Base-by-base conservation (phyloP, 2,888 invertebrate genomes). In the Plagodis pulveraria region DNA sequence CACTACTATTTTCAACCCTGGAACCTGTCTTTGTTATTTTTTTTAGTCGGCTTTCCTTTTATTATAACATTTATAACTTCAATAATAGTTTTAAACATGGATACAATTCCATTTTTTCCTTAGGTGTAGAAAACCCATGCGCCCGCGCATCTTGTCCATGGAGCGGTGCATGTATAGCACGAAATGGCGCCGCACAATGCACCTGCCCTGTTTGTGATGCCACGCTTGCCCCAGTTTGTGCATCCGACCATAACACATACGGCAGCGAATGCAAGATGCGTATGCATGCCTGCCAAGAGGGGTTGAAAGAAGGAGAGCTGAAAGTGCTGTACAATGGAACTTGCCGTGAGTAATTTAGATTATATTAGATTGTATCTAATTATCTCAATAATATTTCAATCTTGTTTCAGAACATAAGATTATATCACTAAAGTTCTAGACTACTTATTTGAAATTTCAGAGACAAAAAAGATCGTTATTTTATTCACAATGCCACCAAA, bases 221-320 rank as follows among this genome's bases (percentile, higher is more conserved):
- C 58, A 94, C 95, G 38, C 95, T 96, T 53, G 95, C 96, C 45
- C 95, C 97, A 36, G 89, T 96, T 40, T 96, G 96, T 74, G 96
- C 96, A 11, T 95, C 95, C 58, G 96, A 96, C 78, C 96, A 95
- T 67, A 95, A 96, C 85, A 96, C 96, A 0, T 97, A 97, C 77
- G 94, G 96, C 58, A 97, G 96, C 80, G 96, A 97, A 77, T 98
- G 98, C 83, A 95, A 96, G 74, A 94, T 98, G 86, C 93, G 96
- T 46, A 95, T 96, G 87, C 95, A 96, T 74, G 96, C 97, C 0
- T 98, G 98, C 83, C 94, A 96, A 66, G 93, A 95, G 12, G 91
- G 95, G 62, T 94, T 95, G 71, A 91, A 95, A 41, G 93, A 96
- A 66, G 94, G 95, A 67, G 94, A 95, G 62, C 93, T 95, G 53